These are phyloP conservation scores for Alligator sinensis DNA, from an alignment of 2,113 vertebrate genomes.

Conservation along the genomic window DNA sequence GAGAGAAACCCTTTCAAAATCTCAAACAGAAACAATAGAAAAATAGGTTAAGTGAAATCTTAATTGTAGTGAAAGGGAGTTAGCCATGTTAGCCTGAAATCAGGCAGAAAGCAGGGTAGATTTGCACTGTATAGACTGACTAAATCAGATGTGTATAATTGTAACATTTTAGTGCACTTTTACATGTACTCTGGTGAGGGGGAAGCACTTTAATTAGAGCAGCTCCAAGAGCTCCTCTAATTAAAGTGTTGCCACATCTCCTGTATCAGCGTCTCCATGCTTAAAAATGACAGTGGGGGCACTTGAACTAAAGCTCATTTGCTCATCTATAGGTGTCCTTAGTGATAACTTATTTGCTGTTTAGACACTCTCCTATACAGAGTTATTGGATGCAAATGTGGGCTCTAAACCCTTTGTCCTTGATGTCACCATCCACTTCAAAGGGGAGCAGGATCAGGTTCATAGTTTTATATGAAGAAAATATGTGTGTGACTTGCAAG, in stretches of 20 bases:
- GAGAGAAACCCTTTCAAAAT: constrained; percentile 42
- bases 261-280: too few species aligned
- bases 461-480: constrained; percentile 3
- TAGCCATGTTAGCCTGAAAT: too few species aligned
- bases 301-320: too few species aligned
- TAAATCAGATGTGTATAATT: too few species aligned
- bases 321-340: neutral
- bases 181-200: too few species aligned
- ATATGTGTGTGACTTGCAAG: neutral
- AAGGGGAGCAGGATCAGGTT: constrained; percentile 19
- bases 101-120: too few species aligned
- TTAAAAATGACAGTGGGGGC: too few species aligned
- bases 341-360: neutral
- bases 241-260: too few species aligned
- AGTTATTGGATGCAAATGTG: constrained; percentile 46
- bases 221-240: too few species aligned
- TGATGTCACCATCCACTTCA: constrained; percentile 38
- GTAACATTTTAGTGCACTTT: too few species aligned
- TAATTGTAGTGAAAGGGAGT: constrained; percentile 55
- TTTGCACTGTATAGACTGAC: too few species aligned
- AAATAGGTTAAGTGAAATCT: constrained; percentile 62
- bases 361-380: constrained; percentile 5
- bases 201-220: too few species aligned
- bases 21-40: constrained; percentile 24
- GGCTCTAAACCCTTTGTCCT: constrained; percentile 37